Evolutionary conservation across 2,888 invertebrate genomes (phyloP), one percentile per base, ranked within the genome.

Genomic region (Acanthosepion pharaonis): DNA sequence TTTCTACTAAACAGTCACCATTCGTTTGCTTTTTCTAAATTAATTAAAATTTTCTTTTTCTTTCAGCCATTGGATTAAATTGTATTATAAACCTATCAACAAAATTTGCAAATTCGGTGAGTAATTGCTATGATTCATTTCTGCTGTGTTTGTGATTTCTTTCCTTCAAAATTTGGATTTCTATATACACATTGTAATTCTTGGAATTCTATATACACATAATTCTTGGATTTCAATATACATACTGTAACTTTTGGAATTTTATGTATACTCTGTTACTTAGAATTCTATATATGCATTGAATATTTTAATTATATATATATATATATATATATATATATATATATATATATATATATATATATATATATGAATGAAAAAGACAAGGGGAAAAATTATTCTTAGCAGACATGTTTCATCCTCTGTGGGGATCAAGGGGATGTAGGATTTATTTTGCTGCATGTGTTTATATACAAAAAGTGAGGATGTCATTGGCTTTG

Each of bases 21-120:
- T 4, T 59, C 5, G 28, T 64, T 64, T 23, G 20, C 23, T 8
- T 51, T 11, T 25, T 64, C 6, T 64, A 25, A 42, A 42, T 3
- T 15, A 78, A 78, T 78, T 78, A 9, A n/a, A 33, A 64, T 28
- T 95, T 53, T 33, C 94, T 95, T 49, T 95, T 94, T 94, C 95
- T 96, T 98, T 91, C 97, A 99, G 99, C 99, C 18, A 98, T 99
- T 96, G 99, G 99, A 20, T 98, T 98, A 96, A 98, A 98, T 97
- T 98, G 99, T 96, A 98, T 99, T 59, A 98, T 98, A 18, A 98
- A 98, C 55, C 98, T 98, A 5, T 98, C 98, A 95, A 98, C 99
- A 0, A 98, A 98, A 97, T 98, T 98, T 94, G 98, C 99, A 0
- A 98, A 98, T 97, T 99, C 99, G 9, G 98, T 98, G 97, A 98